Base-by-base conservation (phyloP, 1,140 invertebrate species). In the Atta colombica region DNA sequence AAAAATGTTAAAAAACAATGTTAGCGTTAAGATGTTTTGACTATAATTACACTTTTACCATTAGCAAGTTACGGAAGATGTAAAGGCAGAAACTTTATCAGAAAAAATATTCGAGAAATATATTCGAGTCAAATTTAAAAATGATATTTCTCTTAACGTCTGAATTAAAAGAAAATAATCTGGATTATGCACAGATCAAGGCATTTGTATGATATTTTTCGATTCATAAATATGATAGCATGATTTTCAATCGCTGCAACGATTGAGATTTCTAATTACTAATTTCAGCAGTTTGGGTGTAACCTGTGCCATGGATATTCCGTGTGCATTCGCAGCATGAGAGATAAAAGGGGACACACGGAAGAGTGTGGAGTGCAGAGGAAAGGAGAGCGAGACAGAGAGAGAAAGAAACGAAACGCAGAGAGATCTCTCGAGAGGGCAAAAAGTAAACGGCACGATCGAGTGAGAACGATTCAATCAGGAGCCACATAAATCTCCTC, bases 401-500 rank as follows among this genome's bases (percentile, higher is more conserved):
- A 58, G 21, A 68, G 14, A 55, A 65, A 77, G 68, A 75, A 77
- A 74, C 45, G n/a, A 74, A 75, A 58, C 66, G 80, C 53, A 49
- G 69, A 75, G 82, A 89, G 85, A 89, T 82, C 35, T 89, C 72
- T 87, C 66, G 71, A 63, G 55, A 88, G 90, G 86, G 92, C 92
- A 94, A 94, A 94, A 94, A 94, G 93, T 93, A 93, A 94, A 91
- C 93, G 91, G 92, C 91, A 91, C 94, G 93, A 95, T 95, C 95
- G 94, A 95, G 95, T 95, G 94, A 95, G 94, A 95, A 95, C 95
- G 94, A 95, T 95, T 95, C 95, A 95, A 95, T 95, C 95, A 95
- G 95, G 94, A 95, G 94, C 93, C 93, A 95, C 95, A 95, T 95
- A 95, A 95, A 95, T 95, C 95, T 95, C 94, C 93, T 94, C 92